Conservation (phyloP, 2,113 vertebrate genomes). For the Lathamus discolor region DNA sequence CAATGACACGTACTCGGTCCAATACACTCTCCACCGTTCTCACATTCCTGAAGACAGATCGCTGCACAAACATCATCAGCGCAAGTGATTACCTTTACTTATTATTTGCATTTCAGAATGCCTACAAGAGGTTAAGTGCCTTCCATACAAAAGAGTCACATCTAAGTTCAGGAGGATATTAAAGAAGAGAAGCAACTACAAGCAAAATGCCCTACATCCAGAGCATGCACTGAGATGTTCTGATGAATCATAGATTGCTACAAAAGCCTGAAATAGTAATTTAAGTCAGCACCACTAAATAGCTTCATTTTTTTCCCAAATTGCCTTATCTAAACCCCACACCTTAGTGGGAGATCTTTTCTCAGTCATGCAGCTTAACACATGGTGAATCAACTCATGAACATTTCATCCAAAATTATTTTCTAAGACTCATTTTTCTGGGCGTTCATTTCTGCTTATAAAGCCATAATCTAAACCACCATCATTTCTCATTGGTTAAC, state of each 20-base stretch:
- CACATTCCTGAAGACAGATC: conserved; percentile 88
- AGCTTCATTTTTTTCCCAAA: neutral
- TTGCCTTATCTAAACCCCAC: neutral
- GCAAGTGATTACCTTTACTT: neutral
- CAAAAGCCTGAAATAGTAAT: neutral
- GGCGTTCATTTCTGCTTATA: neutral
- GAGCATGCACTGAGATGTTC: neutral
- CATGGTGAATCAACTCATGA: neutral
- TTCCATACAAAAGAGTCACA: neutral
- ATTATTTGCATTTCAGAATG: neutral
- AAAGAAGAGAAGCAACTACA: neutral
- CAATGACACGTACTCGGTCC: conserved; percentile 84
- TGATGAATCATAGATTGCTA: neutral
- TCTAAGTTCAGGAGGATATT: neutral
- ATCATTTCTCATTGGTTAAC: neutral
- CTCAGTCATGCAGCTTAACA: neutral
- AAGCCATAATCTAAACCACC: neutral
- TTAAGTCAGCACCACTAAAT: neutral
- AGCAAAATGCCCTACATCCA: neutral
- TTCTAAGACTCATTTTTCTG: neutral
- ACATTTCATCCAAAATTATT: neutral
- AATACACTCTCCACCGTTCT: conserved; percentile 86
- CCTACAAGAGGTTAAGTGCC: neutral
- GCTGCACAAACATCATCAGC: conserved; percentile 69
- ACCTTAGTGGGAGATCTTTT: neutral